Evolutionary conservation across 1,140 invertebrate species (phyloP).

Genomic region (Cyclina sinensis): DNA sequence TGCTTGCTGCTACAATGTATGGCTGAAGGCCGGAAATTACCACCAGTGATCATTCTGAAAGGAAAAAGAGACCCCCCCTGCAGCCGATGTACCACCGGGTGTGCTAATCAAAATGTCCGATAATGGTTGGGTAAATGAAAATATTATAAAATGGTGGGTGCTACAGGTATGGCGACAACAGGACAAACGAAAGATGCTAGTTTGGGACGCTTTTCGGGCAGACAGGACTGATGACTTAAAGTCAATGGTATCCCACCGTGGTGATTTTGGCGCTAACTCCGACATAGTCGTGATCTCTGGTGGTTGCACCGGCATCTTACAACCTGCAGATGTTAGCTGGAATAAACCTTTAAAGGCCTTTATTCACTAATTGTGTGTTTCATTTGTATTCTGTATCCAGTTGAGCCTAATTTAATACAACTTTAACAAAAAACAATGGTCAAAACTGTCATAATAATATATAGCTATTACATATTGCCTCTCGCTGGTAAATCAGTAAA

Average conservation of each 20-base stretch:
- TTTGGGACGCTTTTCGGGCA: not conserved
- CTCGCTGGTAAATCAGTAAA: no score
- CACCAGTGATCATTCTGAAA: not conserved
- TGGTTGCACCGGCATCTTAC: not conserved
- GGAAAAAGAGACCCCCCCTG: not conserved
- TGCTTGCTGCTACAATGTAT: not conserved
- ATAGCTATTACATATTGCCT: no score
- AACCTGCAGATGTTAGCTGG: not conserved
- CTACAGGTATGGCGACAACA: not conserved
- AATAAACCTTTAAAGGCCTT: slow-evolving; percentile 5
- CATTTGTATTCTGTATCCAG: no score
- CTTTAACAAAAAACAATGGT: no score
- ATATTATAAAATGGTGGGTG: not conserved
- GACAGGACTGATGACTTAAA: not conserved
- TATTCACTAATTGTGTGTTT: no score
- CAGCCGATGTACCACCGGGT: not conserved
- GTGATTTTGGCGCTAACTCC: not conserved
- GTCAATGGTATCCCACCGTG: not conserved
- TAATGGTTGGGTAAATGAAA: not conserved
- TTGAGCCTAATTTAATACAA: no score
- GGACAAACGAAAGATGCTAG: not conserved
- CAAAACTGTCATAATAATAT: no score
- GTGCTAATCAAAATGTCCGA: not conserved
- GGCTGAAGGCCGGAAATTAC: not conserved
- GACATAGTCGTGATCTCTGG: not conserved